These are phyloP conservation scores for Mormyrops attenuatus DNA, from an alignment of 2,797 vertebrate species.

Conservation along the genomic window DNA sequence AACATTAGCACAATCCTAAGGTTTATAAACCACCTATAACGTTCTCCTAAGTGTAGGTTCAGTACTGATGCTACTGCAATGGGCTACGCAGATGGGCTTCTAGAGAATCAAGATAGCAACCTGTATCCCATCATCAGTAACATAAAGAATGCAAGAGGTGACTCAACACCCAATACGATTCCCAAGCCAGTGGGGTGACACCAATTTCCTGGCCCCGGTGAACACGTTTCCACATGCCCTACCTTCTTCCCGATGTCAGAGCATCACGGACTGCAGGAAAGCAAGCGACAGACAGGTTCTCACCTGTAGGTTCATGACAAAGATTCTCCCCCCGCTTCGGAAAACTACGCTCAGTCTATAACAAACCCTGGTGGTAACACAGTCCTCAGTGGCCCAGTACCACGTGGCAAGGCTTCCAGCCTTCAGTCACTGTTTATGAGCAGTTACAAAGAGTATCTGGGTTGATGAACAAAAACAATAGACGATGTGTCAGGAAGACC, in stretches of 20 bases:
- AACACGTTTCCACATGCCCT: not conserved
- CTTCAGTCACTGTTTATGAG: not conserved
- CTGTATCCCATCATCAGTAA: not conserved
- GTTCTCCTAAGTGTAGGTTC: not conserved
- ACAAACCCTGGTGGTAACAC: not conserved
- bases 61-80: not conserved
- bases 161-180: not conserved
- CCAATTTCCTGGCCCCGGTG: not conserved
- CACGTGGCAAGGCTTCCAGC: not conserved
- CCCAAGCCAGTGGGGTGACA: not conserved
- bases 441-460: not conserved
- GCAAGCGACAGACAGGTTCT: not conserved
- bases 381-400: not conserved
- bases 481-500: not conserved
- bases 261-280: not conserved
- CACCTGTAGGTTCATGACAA: not conserved
- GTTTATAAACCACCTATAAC: not conserved
- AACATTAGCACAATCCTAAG: not conserved
- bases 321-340: not conserved
- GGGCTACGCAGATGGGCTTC: not conserved
- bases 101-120: not conserved
- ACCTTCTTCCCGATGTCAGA: not conserved
- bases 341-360: not conserved
- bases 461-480: not conserved
- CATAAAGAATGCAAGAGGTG: not conserved